These are phyloP conservation scores for Spodoptera picta DNA, from an alignment of 2,888 invertebrate genomes.

Conservation along the genomic window DNA sequence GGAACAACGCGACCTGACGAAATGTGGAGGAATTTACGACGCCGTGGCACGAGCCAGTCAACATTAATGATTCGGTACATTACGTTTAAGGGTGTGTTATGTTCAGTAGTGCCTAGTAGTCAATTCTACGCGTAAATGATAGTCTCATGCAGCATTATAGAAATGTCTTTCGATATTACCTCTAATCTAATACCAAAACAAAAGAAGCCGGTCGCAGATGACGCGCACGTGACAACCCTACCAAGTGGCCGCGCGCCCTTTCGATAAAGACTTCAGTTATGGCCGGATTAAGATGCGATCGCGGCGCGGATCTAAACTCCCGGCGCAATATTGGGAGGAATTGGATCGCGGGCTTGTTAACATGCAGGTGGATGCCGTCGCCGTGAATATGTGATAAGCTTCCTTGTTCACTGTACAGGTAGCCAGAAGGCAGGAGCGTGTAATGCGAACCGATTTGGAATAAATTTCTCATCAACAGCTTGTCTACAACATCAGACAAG, in stretches of 20 bases:
- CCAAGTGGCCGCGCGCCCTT: slow-evolving; percentile 55
- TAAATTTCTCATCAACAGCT: slow-evolving; percentile 11
- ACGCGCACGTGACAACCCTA: slow-evolving; percentile 73
- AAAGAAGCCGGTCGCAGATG: slow-evolving; percentile 75
- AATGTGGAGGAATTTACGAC: too few species aligned
- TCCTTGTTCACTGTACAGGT: slow-evolving; percentile 3
- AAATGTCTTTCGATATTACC: slow-evolving; percentile 49
- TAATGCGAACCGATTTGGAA: slow-evolving; percentile 16
- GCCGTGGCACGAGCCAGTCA: too few species aligned
- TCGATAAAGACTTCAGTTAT: slow-evolving; percentile 72
- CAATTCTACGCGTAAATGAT: too few species aligned
- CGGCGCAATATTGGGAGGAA: slow-evolving; percentile 37
- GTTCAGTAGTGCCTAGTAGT: too few species aligned
- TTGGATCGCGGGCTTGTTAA: slow-evolving; percentile 42
- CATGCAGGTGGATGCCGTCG: slow-evolving; percentile 46
- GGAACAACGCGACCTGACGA: background rate
- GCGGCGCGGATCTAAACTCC: slow-evolving; percentile 65
- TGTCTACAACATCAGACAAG: background rate
- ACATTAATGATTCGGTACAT: too few species aligned
- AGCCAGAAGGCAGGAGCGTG: background rate
- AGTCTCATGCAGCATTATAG: background rate
- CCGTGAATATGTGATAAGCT: slow-evolving; percentile 41
- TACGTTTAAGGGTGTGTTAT: too few species aligned
- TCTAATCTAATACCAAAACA: slow-evolving; percentile 59
- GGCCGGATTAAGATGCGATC: slow-evolving; percentile 76